phyloP scores from a whole-genome alignment of 2,113 vertebrate genomes.

The Arothron firmamentum region DNA sequence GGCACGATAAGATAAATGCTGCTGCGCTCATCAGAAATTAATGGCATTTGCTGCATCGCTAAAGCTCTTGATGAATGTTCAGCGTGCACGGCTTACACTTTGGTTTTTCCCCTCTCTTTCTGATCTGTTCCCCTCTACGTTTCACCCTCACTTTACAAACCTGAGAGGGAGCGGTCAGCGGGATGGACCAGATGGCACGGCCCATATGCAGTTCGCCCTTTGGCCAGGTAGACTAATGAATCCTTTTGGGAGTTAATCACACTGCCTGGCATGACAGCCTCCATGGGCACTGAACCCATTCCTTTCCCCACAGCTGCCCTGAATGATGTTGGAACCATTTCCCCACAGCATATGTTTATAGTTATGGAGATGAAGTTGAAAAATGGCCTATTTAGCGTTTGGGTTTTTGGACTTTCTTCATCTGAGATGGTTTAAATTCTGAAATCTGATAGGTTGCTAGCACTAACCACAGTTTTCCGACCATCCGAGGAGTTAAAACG shows the following conservation, averaged over 20 bases:
- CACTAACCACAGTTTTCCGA: too few relatives aligned
- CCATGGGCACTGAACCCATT: slow-evolving; percentile 42
- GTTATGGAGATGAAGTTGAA: slow-evolving; percentile 14
- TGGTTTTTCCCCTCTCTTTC: slow-evolving; percentile 30
- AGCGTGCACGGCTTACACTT: slow-evolving; percentile 31
- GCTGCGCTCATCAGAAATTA: slow-evolving; percentile 20
- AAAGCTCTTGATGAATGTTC: slow-evolving; percentile 46
- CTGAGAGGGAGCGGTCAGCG: slow-evolving; percentile 55
- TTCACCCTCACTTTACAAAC: slow-evolving; percentile 50
- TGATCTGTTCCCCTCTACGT: slow-evolving; percentile 26
- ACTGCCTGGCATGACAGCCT: slow-evolving; percentile 57
- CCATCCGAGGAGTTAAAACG: too few relatives aligned
- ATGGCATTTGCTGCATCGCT: slow-evolving; percentile 41
- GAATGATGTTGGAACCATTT: slow-evolving; percentile 36
- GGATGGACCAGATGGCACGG: slow-evolving; percentile 65
- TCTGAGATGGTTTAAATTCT: neutral
- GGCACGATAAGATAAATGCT: slow-evolving; percentile 21
- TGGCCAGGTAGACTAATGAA: slow-evolving; percentile 77
- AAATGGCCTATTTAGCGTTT: slow-evolving; percentile 13
- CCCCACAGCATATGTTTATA: slow-evolving; percentile 40
- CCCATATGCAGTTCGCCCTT: slow-evolving; percentile 70
- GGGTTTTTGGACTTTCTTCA: neutral
- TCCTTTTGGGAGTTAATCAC: slow-evolving; percentile 64
- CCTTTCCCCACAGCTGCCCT: slow-evolving; percentile 45
- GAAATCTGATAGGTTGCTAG: too few relatives aligned